These are phyloP conservation scores for Tortricodes alternella DNA, from an alignment of 2,888 invertebrate genomes.

Conservation along the genomic window DNA sequence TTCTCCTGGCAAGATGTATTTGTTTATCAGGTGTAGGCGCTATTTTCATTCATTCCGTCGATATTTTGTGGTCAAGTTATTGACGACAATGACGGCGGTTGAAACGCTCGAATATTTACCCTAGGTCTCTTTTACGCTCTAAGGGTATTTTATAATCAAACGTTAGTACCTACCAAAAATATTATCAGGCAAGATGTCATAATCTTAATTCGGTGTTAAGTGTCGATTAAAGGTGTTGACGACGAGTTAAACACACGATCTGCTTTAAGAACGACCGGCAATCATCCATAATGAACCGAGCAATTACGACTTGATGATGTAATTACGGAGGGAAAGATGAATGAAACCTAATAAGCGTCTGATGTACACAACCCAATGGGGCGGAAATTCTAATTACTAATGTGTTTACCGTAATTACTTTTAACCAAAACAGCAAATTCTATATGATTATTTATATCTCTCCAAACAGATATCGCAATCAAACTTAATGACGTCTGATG, in stretches of 20 bases:
- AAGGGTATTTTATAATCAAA: too few species aligned
- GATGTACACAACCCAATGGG: neutral
- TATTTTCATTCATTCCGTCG: too few species aligned
- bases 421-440: neutral
- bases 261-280: neutral
- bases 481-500: too few species aligned
- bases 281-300: neutral
- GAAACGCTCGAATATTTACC: too few species aligned
- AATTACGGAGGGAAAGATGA: neutral
- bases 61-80: too few species aligned
- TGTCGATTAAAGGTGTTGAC: neutral
- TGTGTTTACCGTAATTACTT: neutral
- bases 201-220: neutral
- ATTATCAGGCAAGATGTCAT: too few species aligned
- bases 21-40: too few species aligned
- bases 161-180: too few species aligned
- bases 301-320: neutral
- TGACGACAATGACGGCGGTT: too few species aligned
- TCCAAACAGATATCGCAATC: too few species aligned
- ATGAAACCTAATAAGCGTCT: neutral
- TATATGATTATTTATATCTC: neutral
- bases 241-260: neutral
- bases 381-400: neutral
- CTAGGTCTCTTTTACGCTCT: too few species aligned
- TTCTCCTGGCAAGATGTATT: too few species aligned